Percentiles rank a stretch among this genome's conserved stretches.
Evolutionary conservation across 2,797 vertebrate species (phyloP).

Genomic region (Ispidina picta): DNA sequence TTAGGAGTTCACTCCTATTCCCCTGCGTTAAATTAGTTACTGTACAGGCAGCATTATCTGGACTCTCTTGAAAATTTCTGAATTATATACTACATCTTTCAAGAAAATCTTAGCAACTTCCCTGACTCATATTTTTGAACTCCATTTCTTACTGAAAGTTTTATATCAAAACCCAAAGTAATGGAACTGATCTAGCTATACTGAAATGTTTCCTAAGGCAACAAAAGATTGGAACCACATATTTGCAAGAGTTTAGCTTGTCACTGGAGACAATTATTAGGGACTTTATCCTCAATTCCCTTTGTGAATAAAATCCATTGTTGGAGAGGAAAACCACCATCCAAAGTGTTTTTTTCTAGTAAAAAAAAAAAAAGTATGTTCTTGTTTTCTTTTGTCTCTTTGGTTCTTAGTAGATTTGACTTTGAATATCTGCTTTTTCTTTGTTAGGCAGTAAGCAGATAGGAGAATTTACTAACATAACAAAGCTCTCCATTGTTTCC

Average conservation of each 20-base stretch:
- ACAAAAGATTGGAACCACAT: neutral
- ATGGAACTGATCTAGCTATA: neutral
- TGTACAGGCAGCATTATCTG: neutral
- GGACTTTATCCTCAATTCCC: neutral
- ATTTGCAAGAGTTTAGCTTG: neutral
- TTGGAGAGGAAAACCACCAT: neutral
- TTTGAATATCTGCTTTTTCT: neutral
- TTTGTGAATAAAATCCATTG: neutral
- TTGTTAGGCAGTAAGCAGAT: neutral
- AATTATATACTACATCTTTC: neutral
- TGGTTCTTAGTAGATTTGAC: neutral
- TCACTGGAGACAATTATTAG: neutral
- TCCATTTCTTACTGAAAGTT: neutral
- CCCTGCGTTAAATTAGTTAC: neutral
- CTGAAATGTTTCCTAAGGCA: neutral
- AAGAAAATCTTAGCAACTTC: neutral
- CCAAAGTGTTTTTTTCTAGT: neutral
- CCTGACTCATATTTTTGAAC: neutral
- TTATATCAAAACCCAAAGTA: neutral
- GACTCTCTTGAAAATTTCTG: neutral
- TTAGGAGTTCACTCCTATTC: neutral
- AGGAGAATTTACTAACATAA: neutral
- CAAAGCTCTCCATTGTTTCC: conserved; percentile 67
- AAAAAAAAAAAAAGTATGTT: neutral
- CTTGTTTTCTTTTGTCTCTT: neutral